phyloP scores from a whole-genome alignment of 2,888 invertebrate species.

The Chironomus riparius region DNA sequence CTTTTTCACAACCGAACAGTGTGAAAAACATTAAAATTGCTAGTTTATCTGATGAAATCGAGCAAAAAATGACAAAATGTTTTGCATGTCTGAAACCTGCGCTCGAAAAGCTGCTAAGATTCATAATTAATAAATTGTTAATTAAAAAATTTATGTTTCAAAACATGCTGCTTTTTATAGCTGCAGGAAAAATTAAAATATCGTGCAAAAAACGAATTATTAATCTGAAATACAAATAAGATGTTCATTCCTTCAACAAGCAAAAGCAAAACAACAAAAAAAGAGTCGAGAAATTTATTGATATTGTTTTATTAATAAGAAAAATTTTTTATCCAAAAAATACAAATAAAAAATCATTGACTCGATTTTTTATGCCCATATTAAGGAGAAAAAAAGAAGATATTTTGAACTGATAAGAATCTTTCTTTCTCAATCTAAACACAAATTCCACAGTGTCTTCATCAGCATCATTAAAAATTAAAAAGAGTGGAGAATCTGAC shows the following conservation, averaged over 20 bases:
- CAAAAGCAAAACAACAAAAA: neutral
- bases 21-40: too few species aligned
- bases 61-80: too few species aligned
- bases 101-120: too few species aligned
- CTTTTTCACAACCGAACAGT: too few species aligned
- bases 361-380: neutral
- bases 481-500: neutral
- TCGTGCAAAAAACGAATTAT: too few species aligned
- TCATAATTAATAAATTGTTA: too few species aligned
- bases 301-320: neutral
- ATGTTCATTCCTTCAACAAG: neutral
- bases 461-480: neutral
- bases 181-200: too few species aligned
- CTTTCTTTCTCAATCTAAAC: neutral
- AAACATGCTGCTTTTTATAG: too few species aligned
- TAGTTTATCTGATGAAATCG: too few species aligned
- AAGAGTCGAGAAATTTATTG: neutral
- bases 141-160: too few species aligned
- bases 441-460: conserved; percentile 7
- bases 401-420: neutral
- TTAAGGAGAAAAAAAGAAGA: too few species aligned
- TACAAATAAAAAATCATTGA: neutral
- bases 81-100: too few species aligned
- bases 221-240: neutral
- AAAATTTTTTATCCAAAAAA: neutral